Percentiles rank a stretch among this genome's conserved stretches.
phyloP scores from a whole-genome alignment of 1,140 invertebrate genomes.

The Drosophila varians region DNA sequence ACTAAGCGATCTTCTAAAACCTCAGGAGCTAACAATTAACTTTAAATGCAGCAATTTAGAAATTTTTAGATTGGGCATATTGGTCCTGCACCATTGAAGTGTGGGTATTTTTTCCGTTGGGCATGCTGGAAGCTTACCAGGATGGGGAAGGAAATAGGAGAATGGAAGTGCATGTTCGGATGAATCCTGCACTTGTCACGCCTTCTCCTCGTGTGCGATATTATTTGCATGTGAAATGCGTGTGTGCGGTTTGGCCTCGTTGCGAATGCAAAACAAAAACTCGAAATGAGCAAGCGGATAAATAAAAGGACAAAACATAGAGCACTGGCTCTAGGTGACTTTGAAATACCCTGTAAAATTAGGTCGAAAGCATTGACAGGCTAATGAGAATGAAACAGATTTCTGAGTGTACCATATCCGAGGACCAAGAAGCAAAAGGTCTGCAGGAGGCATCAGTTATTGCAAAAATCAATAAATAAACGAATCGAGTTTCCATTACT shows the following conservation, averaged over 20 bases:
- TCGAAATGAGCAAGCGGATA: slow-evolving; percentile 73
- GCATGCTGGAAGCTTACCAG: background rate
- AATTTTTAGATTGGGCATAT: background rate
- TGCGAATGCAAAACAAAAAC: slow-evolving; percentile 66
- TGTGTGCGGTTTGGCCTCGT: slow-evolving; percentile 68
- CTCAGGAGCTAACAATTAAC: background rate
- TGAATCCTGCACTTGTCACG: slow-evolving; percentile 75
- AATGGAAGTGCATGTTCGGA: slow-evolving; percentile 49
- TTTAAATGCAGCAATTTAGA: background rate
- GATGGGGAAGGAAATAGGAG: background rate
- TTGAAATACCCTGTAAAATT: background rate
- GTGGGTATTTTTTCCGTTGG: slow-evolving; percentile 30
- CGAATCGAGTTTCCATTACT: background rate
- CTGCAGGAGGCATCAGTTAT: background rate
- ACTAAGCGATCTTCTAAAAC: background rate
- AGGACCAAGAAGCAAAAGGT: background rate
- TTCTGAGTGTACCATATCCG: too few species aligned
- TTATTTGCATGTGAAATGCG: slow-evolving; percentile 52
- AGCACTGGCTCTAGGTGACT: slow-evolving; percentile 1
- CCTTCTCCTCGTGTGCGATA: slow-evolving; percentile 40
- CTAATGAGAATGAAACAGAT: too few species aligned
- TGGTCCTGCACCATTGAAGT: background rate
- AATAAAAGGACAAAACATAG: slow-evolving; percentile 51
- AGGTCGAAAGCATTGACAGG: too few species aligned
- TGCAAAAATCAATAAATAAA: background rate